Conservation (phyloP, 2,113 vertebrate species). For the Muntiacus muntjak region DNA sequence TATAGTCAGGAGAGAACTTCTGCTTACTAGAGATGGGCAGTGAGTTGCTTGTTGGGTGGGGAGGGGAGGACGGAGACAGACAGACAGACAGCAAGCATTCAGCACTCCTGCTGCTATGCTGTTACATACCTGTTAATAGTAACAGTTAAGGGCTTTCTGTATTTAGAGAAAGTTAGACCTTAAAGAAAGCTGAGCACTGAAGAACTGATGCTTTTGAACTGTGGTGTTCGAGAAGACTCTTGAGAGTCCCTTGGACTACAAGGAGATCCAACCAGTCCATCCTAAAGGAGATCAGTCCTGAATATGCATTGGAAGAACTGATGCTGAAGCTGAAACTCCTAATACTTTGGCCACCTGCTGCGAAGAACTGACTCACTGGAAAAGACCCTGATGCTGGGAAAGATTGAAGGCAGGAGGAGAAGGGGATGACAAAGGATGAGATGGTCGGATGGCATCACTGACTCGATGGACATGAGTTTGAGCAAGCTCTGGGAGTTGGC, state of each 20-base stretch:
- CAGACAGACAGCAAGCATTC: not conserved
- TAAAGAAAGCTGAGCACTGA: not conserved
- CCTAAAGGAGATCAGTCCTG: not conserved
- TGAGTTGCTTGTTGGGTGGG: not conserved
- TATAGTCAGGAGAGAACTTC: not conserved
- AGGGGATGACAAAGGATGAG: not conserved
- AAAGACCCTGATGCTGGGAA: not conserved
- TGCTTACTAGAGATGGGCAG: not conserved
- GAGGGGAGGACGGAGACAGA: not conserved
- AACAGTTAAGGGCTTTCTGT: not conserved
- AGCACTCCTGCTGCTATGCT: not conserved
- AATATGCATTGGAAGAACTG: not conserved
- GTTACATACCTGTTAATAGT: not conserved
- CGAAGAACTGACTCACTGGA: not conserved
- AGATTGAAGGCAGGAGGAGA: not conserved
- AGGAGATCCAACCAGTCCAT: not conserved
- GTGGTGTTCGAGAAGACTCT: not conserved
- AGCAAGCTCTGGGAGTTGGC: not conserved
- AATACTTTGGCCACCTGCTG: not conserved
- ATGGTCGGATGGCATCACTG: not conserved
- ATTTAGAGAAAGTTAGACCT: not conserved
- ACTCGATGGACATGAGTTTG: not conserved
- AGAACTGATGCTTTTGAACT: not conserved
- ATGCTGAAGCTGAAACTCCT: not conserved
- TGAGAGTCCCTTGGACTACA: not conserved